These are phyloP conservation scores for Hypocryptadius cinnamomeus DNA, from an alignment of 2,113 vertebrate genomes.

Conservation along the genomic window DNA sequence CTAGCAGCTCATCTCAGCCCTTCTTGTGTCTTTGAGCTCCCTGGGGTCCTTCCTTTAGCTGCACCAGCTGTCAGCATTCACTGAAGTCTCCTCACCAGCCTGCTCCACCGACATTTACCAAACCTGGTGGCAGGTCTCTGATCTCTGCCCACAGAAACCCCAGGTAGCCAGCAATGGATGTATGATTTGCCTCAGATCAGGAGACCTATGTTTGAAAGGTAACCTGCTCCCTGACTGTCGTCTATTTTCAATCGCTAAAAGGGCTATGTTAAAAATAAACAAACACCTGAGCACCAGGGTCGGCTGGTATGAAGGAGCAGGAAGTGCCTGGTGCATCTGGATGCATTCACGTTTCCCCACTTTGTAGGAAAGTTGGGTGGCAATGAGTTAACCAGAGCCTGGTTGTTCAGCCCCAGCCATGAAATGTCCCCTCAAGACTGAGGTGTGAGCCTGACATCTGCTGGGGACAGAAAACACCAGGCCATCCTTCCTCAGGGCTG, in stretches of 20 bases:
- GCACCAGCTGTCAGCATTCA: background rate
- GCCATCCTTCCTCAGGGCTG: background rate
- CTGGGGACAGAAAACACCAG: background rate
- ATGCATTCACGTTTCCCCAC: background rate
- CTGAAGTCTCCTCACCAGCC: background rate
- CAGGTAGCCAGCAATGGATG: background rate
- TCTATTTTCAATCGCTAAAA: background rate
- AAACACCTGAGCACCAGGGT: background rate
- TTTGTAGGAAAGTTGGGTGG: background rate
- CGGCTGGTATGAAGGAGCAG: background rate
- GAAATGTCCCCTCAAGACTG: background rate
- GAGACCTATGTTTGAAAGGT: background rate
- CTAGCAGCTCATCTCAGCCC: background rate
- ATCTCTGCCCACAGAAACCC: background rate
- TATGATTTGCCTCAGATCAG: background rate
- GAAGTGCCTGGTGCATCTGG: background rate
- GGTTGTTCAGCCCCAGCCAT: background rate
- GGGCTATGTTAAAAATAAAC: background rate
- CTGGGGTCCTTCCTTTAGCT: background rate
- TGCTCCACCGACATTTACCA: background rate
- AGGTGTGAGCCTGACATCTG: conserved; percentile 30
- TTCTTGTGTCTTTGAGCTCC: background rate
- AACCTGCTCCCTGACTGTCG: background rate
- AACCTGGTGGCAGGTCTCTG: background rate
- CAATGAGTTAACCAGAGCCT: background rate